Evolutionary conservation across 1,140 invertebrate species (phyloP).

Genomic region (Plectus sambesii): DNA sequence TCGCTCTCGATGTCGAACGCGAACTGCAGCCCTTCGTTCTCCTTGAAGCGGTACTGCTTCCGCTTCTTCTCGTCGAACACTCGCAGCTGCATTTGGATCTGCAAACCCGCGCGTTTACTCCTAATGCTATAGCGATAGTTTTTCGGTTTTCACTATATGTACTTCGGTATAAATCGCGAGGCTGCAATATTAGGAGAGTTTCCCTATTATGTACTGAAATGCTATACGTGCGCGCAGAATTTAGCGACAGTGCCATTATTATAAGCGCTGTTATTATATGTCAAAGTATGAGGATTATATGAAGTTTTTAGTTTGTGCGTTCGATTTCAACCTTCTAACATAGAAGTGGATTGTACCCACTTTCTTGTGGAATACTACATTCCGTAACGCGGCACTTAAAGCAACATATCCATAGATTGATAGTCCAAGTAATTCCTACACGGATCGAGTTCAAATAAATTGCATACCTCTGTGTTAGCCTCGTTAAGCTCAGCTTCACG

Average conservation of each 20-base stretch:
- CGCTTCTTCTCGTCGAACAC: constrained; percentile 94
- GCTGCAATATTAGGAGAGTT: background rate
- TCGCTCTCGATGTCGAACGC: constrained; percentile 87
- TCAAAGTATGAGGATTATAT: background rate
- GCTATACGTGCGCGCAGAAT: background rate
- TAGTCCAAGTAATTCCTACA: too few relatives aligned
- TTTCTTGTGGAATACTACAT: background rate
- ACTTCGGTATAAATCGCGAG: background rate
- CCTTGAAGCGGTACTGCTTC: constrained; percentile 76
- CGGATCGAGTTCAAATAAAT: constrained; percentile 44
- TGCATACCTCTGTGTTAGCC: constrained; percentile 45
- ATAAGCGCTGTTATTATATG: background rate
- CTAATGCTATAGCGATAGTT: constrained; percentile 8
- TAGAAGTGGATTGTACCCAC: background rate
- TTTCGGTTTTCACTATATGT: background rate
- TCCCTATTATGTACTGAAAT: background rate
- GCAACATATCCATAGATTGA: too few relatives aligned
- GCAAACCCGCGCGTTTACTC: constrained; percentile 10
- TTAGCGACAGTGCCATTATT: background rate
- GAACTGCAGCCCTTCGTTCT: constrained; percentile 99
- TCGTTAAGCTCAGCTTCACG: constrained; percentile 55
- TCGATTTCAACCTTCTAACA: background rate
- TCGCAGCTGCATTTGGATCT: constrained; percentile 70
- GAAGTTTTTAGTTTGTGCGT: background rate
- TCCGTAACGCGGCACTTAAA: background rate